These are phyloP conservation scores for Hypomecis punctinalis DNA, from an alignment of 2,888 invertebrate species.

Conservation along the genomic window DNA sequence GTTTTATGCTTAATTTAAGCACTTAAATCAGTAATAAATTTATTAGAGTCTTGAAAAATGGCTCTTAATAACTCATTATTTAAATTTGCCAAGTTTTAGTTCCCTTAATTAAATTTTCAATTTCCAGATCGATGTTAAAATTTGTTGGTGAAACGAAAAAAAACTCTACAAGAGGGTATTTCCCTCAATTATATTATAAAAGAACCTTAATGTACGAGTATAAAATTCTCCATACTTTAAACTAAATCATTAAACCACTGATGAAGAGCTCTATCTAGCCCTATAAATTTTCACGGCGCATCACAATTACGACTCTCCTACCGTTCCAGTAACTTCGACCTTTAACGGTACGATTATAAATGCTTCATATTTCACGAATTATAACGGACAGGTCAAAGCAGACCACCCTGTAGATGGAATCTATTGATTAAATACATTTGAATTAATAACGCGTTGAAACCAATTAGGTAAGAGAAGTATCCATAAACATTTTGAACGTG, in stretches of 20 bases:
- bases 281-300: slow-evolving; percentile 72
- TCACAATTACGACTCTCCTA: slow-evolving; percentile 63
- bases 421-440: slow-evolving; percentile 58
- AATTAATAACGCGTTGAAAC: slow-evolving; percentile 71
- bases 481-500: slow-evolving; percentile 53
- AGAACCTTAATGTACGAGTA: too few species aligned
- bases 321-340: slow-evolving; percentile 65
- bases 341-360: slow-evolving; percentile 67
- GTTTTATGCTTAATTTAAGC: too few species aligned
- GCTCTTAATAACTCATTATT: too few species aligned
- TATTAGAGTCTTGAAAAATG: too few species aligned
- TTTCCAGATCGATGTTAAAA: too few species aligned
- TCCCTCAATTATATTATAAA: too few species aligned
- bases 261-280: slow-evolving; percentile 44
- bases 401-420: slow-evolving; percentile 66
- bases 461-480: slow-evolving; percentile 64
- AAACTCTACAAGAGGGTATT: too few species aligned
- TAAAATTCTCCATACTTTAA: too few species aligned
- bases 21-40: too few species aligned
- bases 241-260: neutral
- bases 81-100: too few species aligned
- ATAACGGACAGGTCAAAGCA: slow-evolving; percentile 48
- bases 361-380: slow-evolving; percentile 60
- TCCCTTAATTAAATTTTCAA: too few species aligned
- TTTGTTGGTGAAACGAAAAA: too few species aligned